A percentile compares a stretch with the other conserved stretches of the same genome.
phyloP scores from a whole-genome alignment of 2,797 vertebrate genomes.

The Hapalemur alaotrensis region DNA sequence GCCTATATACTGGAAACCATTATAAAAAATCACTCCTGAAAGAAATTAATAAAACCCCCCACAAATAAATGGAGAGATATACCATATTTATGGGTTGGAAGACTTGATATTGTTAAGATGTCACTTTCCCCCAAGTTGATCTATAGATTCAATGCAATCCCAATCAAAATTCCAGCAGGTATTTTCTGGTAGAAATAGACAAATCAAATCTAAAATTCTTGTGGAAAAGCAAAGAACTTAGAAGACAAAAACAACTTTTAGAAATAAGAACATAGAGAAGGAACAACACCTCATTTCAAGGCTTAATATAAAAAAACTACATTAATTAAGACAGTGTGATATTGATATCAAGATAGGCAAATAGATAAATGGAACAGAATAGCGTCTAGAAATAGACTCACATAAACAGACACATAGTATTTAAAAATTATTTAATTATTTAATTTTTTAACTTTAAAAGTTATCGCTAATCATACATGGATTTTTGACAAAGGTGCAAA shows the following conservation, averaged over 20 bases:
- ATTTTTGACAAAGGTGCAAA: neutral
- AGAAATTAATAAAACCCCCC: neutral
- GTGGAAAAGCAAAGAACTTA: neutral
- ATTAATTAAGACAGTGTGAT: neutral
- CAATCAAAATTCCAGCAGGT: neutral
- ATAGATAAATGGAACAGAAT: neutral
- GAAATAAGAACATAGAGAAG: neutral
- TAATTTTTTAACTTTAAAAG: neutral
- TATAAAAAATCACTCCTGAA: neutral
- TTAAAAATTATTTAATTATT: neutral
- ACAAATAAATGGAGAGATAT: neutral
- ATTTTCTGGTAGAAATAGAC: neutral
- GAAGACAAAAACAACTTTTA: neutral
- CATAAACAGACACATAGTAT: neutral
- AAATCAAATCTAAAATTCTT: neutral
- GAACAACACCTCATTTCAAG: neutral
- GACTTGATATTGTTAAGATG: neutral
- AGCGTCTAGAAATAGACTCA: neutral
- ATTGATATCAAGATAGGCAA: neutral
- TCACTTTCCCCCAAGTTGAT: neutral
- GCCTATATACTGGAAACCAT: neutral
- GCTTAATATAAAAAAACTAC: neutral
- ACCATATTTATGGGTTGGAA: neutral
- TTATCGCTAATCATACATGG: neutral
- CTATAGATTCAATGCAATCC: neutral